Conservation (phyloP, 2,113 vertebrate species). For the Xiphophorus maculatus region DNA sequence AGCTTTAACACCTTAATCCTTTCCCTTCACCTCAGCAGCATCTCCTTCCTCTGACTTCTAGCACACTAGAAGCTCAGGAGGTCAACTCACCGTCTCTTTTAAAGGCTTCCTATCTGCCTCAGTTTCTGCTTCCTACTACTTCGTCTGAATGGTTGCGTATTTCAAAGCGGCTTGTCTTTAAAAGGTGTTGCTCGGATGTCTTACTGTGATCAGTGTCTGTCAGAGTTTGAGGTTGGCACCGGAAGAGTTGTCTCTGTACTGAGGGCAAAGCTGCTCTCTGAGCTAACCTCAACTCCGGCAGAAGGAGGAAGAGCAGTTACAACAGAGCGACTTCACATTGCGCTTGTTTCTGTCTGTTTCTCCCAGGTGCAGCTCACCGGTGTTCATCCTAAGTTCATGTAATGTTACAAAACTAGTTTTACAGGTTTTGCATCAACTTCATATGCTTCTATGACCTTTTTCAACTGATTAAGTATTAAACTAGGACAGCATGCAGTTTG, state of each 20-base stretch:
- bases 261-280: conserved; percentile 43
- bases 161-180: background rate
- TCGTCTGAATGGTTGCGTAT: conserved; percentile 1
- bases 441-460: background rate
- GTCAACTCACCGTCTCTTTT: background rate
- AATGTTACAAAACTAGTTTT: no score
- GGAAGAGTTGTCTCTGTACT: conserved; percentile 58
- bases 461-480: background rate
- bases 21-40: conserved; percentile 16
- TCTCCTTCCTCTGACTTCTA: conserved; percentile 18
- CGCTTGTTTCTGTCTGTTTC: conserved; percentile 18
- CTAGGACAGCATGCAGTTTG: background rate
- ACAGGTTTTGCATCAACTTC: background rate
- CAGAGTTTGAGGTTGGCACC: conserved; percentile 60
- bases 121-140: conserved; percentile 15
- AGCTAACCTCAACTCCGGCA: conserved; percentile 64
- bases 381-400: background rate
- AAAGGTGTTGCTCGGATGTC: conserved; percentile 27
- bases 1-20: background rate
- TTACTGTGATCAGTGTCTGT: conserved; percentile 25
- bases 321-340: conserved; percentile 6
- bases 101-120: conserved; percentile 28
- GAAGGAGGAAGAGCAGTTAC: conserved; percentile 53
- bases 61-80: conserved; percentile 21
- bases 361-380: conserved; percentile 29